Base-by-base conservation (phyloP, 2,797 vertebrate genomes). In the Antrozous pallidus region DNA sequence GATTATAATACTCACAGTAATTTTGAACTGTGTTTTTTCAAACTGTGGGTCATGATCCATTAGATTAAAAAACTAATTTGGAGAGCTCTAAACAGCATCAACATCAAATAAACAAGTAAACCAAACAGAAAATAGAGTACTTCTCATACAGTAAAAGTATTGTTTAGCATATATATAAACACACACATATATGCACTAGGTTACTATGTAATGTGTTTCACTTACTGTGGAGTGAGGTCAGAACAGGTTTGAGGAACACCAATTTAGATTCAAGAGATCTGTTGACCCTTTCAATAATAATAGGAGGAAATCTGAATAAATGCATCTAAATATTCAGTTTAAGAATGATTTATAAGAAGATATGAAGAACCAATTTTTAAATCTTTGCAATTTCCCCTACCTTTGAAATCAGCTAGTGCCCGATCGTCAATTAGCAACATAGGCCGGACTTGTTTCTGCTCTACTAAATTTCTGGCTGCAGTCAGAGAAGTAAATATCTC, bases 401-500 rank as follows among this genome's bases (percentile, higher is more conserved):
- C 99, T 97, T 95, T 93, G 95, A 99, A 99, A 96, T 99, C 99
- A 80, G 98, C 98, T 90, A 99, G 97, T 1, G 99, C 99, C 3
- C 98, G 98, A 31, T 99, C 98, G 0, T 99, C 99, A 96, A 99
- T 98, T 88, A 99, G 97, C 87, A 99, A 98, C 96, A 99, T 98
- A 1, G 99, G 99, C 31, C 99, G 98, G 96, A 99, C 98, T 33
- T 98, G 97, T 20, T 98, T 98, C 96, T 99, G 98, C 97, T 99
- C 99, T 96, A 99, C 77, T 82, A 99, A 98, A 93, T 98, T 99
- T 92, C 99, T 98, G 33, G 99, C 99, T 26, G 99, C 99, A 0
- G 98, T 99, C 97, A 99, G 98, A 7, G 99, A 99, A 0, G 99
- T 99, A 97, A 99, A 99, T 96, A 99, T 99, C 98, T 99, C 99